A percentile compares a stretch with the other conserved stretches of the same genome.
These are phyloP conservation scores for Beroe forskalii DNA, from an alignment of 37 sponge, comb jelly and placozoan genomes.

Conservation along the genomic window DNA sequence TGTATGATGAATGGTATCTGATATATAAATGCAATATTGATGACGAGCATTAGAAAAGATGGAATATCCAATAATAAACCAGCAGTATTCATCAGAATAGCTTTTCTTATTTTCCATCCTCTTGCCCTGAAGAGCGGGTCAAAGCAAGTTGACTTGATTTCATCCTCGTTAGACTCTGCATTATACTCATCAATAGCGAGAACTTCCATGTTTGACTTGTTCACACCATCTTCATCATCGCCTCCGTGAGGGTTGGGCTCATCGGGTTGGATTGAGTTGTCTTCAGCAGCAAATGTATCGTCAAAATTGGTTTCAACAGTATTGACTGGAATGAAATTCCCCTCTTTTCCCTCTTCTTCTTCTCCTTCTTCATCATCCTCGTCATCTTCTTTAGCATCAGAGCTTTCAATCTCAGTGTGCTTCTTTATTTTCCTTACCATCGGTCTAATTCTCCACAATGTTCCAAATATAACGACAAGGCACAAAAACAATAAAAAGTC, in stretches of 20 bases:
- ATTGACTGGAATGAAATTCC: neutral
- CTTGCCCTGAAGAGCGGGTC: neutral
- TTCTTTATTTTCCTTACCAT: conserved; percentile 37
- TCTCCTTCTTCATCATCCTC: conserved; percentile 47
- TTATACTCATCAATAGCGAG: no score
- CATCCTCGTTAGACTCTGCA: no score
- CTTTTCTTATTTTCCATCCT: conserved; percentile 58
- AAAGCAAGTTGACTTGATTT: neutral
- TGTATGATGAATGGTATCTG: conserved; percentile 52
- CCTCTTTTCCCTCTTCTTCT: neutral
- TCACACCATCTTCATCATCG: neutral
- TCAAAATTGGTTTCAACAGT: neutral
- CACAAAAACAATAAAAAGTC: conserved; percentile 2
- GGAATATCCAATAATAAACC: conserved; percentile 33
- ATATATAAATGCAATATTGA: conserved; percentile 20
- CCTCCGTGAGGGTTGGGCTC: neutral
- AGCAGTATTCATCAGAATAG: neutral
- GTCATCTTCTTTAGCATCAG: neutral
- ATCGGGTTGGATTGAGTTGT: neutral
- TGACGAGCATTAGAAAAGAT: neutral
- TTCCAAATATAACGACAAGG: neutral
- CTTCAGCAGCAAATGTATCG: neutral
- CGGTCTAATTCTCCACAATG: neutral
- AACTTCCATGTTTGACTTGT: neutral
- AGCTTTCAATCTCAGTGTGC: neutral